Evolutionary conservation across 2,113 vertebrate genomes (phyloP).

Genomic region (Indri indri): DNA sequence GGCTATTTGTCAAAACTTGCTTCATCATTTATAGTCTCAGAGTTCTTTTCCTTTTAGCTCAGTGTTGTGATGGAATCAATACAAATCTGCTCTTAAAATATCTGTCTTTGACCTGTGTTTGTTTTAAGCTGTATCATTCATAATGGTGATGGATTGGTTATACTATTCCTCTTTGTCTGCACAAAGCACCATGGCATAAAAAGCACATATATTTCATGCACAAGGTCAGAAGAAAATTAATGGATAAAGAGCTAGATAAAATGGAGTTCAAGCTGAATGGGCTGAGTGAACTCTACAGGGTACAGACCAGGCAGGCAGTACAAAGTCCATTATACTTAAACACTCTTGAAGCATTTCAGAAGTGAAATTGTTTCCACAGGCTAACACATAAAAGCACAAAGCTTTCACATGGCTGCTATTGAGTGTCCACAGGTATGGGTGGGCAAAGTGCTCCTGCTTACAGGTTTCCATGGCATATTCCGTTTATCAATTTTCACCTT

Average conservation of each 20-base stretch:
- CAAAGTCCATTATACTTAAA: conserved; percentile 91
- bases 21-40: conserved; percentile 83
- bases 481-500: conserved; percentile 89
- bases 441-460: conserved; percentile 69
- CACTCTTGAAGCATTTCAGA: conserved; percentile 87
- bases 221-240: conserved; percentile 93
- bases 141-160: conserved; percentile 92
- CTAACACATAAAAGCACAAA: conserved; percentile 84
- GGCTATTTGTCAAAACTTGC: conserved; percentile 80
- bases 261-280: conserved; percentile 92
- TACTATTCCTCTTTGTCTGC: conserved; percentile 89
- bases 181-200: conserved; percentile 84
- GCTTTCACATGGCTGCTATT: conserved; percentile 80
- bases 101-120: conserved; percentile 89
- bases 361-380: conserved; percentile 87
- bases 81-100: conserved; percentile 88
- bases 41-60: conserved; percentile 81
- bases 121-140: conserved; percentile 91
- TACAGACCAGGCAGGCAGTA: conserved; percentile 85
- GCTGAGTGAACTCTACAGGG: conserved; percentile 87
- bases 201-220: conserved; percentile 89
- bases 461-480: conserved; percentile 85
- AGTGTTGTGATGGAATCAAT: conserved; percentile 86
- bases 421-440: conserved; percentile 81
- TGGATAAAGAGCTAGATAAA: conserved; percentile 93